These are phyloP conservation scores for Dynastes hyllus DNA, from an alignment of 2,888 invertebrate species.

Conservation along the genomic window DNA sequence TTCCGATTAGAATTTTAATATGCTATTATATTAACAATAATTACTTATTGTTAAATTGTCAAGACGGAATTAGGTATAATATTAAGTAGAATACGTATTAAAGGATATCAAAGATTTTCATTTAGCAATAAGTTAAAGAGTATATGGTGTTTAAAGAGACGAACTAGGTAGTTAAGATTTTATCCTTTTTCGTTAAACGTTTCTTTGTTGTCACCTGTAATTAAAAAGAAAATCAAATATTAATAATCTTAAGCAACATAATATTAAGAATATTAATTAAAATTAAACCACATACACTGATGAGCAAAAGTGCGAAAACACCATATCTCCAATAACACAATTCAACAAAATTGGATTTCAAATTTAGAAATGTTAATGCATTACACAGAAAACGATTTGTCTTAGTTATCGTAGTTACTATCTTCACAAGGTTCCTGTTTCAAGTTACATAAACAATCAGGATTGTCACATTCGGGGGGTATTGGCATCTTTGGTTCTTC, in stretches of 20 bases:
- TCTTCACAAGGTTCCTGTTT: constrained; percentile 53
- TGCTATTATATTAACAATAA: neutral
- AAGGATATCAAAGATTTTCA: constrained; percentile 3
- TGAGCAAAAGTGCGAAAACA: too few relatives aligned
- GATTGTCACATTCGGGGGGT: constrained; percentile 53
- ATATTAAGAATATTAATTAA: too few relatives aligned
- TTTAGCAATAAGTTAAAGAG: neutral
- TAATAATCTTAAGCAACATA: neutral
- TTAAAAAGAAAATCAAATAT: constrained; percentile 1
- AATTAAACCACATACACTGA: too few relatives aligned
- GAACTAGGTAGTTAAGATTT: constrained; percentile 1
- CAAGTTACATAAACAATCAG: constrained; percentile 54
- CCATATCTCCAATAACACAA: too few relatives aligned
- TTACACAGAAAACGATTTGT: constrained; percentile 19
- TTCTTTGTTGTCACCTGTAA: constrained; percentile 36
- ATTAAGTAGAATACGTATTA: constrained; percentile 9
- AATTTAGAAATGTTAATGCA: constrained; percentile 11
- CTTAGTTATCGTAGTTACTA: constrained; percentile 30
- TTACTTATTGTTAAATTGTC: constrained; percentile 20
- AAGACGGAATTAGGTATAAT: constrained; percentile 14
- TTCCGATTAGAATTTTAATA: neutral
- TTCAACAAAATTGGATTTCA: neutral
- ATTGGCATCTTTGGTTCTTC: neutral
- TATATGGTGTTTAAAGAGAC: neutral
- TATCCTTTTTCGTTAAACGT: constrained; percentile 14